Evolutionary conservation across 2,888 invertebrate species (phyloP).

Genomic region (Prosopocoilus inquinatus): DNA sequence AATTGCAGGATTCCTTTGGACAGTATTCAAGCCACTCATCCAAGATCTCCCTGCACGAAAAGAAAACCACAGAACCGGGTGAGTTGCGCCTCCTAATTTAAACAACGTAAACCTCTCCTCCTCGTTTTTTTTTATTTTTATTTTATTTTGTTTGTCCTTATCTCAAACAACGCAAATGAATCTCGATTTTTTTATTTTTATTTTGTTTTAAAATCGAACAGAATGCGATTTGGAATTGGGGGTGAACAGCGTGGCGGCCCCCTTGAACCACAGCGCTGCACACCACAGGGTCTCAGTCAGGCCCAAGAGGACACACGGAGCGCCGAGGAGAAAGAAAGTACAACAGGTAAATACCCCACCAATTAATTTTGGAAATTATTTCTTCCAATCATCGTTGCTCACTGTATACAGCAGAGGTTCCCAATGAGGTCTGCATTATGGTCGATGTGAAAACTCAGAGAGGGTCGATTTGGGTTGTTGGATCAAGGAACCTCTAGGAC

Average conservation of each 20-base stretch:
- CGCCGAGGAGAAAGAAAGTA: slow-evolving; percentile 64
- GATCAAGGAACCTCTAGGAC: too few species aligned
- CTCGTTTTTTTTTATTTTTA: too few species aligned
- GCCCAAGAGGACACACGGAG: slow-evolving; percentile 73
- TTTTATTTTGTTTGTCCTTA: too few species aligned
- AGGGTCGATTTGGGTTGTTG: too few species aligned
- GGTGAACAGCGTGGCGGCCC: slow-evolving; percentile 57
- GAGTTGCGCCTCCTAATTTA: slow-evolving; percentile 3
- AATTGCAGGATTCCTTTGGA: slow-evolving; percentile 49
- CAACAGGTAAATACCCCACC: slow-evolving; percentile 46
- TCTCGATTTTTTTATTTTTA: too few species aligned
- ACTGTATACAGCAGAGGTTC: too few species aligned
- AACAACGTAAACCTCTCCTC: background rate
- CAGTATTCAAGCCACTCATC: slow-evolving; percentile 50
- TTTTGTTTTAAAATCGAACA: slow-evolving; percentile 23
- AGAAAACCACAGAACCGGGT: slow-evolving; percentile 40
- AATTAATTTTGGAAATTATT: background rate
- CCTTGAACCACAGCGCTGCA: slow-evolving; percentile 77
- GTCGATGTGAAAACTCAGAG: too few species aligned
- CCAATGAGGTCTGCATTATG: too few species aligned
- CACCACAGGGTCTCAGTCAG: slow-evolving; percentile 77
- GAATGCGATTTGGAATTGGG: slow-evolving; percentile 47
- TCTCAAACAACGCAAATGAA: background rate
- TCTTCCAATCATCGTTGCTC: too few species aligned
- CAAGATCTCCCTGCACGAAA: slow-evolving; percentile 49